phyloP scores from a whole-genome alignment of 1,140 invertebrate genomes.

The Thalassaphorura encarpata region DNA sequence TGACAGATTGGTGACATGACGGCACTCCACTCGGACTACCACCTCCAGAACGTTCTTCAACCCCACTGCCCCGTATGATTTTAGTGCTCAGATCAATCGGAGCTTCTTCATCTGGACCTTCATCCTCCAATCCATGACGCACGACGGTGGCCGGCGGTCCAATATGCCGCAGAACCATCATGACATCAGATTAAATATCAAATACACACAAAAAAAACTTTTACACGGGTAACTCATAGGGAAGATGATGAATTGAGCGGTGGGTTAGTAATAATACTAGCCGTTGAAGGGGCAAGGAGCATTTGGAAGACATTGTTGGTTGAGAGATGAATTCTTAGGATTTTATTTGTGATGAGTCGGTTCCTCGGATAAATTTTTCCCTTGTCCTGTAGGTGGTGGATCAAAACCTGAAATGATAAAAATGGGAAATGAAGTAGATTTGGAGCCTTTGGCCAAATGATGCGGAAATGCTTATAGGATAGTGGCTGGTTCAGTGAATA shows the following conservation, averaged over 20 bases:
- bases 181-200: constrained; percentile 23
- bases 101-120: constrained; percentile 13
- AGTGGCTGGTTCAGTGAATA: too few species aligned
- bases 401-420: too few species aligned
- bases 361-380: too few species aligned
- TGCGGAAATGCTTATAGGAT: too few species aligned
- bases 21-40: too few species aligned
- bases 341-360: too few species aligned
- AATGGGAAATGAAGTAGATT: too few species aligned
- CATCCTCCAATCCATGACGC: constrained; percentile 11
- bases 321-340: not conserved
- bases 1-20: constrained; percentile 1
- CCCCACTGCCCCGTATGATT: too few species aligned
- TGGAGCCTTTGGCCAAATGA: too few species aligned
- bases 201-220: not conserved
- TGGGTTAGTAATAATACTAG: not conserved
- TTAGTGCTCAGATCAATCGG: constrained; percentile 31
- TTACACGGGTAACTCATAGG: not conserved
- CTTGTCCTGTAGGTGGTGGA: too few species aligned
- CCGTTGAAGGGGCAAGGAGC: not conserved
- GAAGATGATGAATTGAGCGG: not conserved
- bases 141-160: constrained; percentile 15
- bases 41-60: too few species aligned
- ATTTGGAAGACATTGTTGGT: not conserved
- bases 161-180: constrained; percentile 32